A percentile compares a stretch with the other conserved stretches of the same genome.
Conservation (phyloP, 1,140 invertebrate genomes). For the Alviniconcha marisindica region DNA sequence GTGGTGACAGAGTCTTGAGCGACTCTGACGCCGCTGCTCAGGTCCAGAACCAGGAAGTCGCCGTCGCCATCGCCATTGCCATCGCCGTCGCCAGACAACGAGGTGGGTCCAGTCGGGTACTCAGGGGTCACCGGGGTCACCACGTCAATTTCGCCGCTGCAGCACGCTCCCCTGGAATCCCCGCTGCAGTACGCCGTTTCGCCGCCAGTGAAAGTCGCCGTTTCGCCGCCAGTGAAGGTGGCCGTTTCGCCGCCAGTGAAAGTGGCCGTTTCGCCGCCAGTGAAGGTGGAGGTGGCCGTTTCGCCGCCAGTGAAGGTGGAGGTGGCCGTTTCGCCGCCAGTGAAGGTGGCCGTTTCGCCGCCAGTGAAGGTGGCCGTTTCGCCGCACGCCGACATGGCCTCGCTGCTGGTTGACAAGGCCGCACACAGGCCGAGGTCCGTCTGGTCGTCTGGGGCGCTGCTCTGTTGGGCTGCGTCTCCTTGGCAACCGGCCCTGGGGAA, state of each 20-base stretch:
- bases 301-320: neutral
- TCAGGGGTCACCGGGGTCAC: too few relatives aligned
- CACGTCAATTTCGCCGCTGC: neutral
- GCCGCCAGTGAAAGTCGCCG: neutral
- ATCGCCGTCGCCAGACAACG: neutral
- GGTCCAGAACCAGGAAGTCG: conserved; percentile 22
- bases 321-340: neutral
- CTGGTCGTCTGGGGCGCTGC: too few relatives aligned
- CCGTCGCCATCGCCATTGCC: neutral
- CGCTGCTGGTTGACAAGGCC: neutral
- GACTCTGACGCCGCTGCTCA: neutral
- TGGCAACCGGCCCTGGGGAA: too few relatives aligned
- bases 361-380: too few relatives aligned
- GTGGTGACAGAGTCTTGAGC: neutral
- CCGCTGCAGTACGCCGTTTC: neutral
- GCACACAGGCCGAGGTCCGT: too few relatives aligned
- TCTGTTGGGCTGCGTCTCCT: too few relatives aligned
- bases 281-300: neutral
- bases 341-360: too few relatives aligned
- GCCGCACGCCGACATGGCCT: neutral
- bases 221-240: neutral
- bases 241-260: neutral
- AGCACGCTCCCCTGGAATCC: neutral
- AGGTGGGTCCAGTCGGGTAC: too few relatives aligned
- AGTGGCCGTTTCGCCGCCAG: neutral